Conservation (phyloP, 2,113 vertebrate genomes). For the Nanorana parkeri region DNA sequence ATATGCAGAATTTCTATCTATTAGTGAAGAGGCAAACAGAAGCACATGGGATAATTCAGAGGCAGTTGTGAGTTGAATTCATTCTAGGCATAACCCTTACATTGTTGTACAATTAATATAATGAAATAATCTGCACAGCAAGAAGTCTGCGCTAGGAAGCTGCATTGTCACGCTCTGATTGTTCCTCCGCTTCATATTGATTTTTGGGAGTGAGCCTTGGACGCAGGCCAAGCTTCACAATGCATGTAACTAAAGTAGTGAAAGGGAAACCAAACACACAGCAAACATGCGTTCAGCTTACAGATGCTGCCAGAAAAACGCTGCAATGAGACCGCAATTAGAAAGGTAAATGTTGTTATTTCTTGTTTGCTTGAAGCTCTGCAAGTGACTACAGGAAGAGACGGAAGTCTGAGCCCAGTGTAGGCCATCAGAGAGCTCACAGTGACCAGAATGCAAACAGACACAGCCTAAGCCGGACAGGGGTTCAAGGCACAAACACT, state of each 20-base stretch:
- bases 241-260: not conserved
- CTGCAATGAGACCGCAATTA: not conserved
- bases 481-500: constrained; percentile 76
- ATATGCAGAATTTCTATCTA: too few species aligned
- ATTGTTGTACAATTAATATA: not conserved
- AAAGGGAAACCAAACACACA: not conserved
- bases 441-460: constrained; percentile 74
- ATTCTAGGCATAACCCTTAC: not conserved
- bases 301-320: not conserved
- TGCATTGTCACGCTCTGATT: not conserved
- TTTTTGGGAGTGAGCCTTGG: not conserved
- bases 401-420: constrained; percentile 93
- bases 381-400: constrained; percentile 92
- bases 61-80: too few species aligned
- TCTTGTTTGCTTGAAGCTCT: constrained; percentile 72
- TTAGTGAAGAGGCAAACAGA: too few species aligned
- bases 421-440: constrained; percentile 75
- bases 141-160: not conserved
- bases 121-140: not conserved
- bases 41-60: too few species aligned
- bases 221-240: not conserved
- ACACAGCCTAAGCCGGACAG: constrained; percentile 69
- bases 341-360: constrained; percentile 26
- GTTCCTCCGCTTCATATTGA: not conserved
- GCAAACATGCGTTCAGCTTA: not conserved